phyloP scores from a whole-genome alignment of 2,797 vertebrate genomes.

The Podarcis siculus region DNA sequence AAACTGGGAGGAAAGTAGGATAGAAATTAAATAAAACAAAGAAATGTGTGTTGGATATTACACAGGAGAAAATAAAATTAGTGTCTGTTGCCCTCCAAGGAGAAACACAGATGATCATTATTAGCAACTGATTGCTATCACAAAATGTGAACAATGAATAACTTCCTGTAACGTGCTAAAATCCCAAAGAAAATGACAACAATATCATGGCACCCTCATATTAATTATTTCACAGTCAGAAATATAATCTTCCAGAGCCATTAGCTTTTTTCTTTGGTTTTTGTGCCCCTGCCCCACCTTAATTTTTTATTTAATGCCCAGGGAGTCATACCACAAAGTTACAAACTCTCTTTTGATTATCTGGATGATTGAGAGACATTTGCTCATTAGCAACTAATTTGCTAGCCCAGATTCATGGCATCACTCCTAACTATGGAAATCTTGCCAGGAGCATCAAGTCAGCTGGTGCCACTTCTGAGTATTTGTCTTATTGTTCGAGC shows the following conservation, averaged over 20 bases:
- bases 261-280: background rate
- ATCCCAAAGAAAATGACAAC: background rate
- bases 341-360: conserved; percentile 41
- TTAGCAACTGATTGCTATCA: background rate
- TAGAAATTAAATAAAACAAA: too few species aligned
- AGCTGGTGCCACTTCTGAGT: conserved; percentile 35
- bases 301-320: background rate
- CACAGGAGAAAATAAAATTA: too few species aligned
- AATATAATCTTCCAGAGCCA: background rate
- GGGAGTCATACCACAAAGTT: conserved; percentile 4
- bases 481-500: conserved; percentile 13
- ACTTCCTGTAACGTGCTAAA: background rate
- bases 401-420: conserved; percentile 17
- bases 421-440: conserved; percentile 37
- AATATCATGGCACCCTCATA: too few species aligned
- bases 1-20: too few species aligned
- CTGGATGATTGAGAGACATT: conserved; percentile 43
- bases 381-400: conserved; percentile 59
- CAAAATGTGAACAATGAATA: background rate
- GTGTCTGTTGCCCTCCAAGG: background rate
- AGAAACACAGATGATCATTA: background rate
- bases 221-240: background rate
- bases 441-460: conserved; percentile 47
- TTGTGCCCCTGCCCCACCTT: background rate
- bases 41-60: background rate